Conservation (phyloP, 2,797 vertebrate genomes). For the Echiichthys vipera region DNA sequence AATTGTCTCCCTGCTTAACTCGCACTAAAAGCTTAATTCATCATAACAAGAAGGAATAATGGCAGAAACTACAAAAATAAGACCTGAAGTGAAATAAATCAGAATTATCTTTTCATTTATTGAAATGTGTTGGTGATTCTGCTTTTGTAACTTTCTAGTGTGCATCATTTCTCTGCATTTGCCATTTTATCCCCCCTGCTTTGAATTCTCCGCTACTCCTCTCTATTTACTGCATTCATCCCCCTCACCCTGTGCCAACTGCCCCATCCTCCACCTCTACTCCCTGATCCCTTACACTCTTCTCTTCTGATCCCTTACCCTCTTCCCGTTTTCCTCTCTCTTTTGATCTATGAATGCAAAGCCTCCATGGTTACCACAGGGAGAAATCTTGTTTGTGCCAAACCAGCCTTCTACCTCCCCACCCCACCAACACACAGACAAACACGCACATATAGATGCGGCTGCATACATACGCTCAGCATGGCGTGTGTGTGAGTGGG, state of each 20-base stretch:
- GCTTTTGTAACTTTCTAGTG: conserved; percentile 1
- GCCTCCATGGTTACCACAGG: conserved; percentile 71
- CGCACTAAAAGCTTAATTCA: background rate
- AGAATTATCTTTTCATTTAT: background rate
- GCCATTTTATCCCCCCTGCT: conserved; percentile 18
- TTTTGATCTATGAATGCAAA: conserved; percentile 62
- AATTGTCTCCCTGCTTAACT: background rate
- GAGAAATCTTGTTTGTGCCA: conserved; percentile 72
- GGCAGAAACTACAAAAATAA: conserved; percentile 33
- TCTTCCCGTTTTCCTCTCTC: conserved; percentile 23
- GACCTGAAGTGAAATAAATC: conserved; percentile 43
- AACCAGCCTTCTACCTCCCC: conserved; percentile 28
- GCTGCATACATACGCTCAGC: conserved; percentile 45
- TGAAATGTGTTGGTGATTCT: background rate
- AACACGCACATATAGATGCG: conserved; percentile 20
- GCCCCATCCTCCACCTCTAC: conserved; percentile 52
- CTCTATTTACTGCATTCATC: conserved; percentile 49
- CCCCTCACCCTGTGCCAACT: conserved; percentile 37
- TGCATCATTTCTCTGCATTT: conserved; percentile 11
- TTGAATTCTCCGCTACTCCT: conserved; percentile 33
- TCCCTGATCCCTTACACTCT: conserved; percentile 27
- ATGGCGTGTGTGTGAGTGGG: conserved; percentile 53
- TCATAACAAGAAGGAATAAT: background rate
- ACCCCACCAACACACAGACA: conserved; percentile 33
- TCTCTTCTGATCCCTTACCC: conserved; percentile 26